Evolutionary conservation across 2,888 invertebrate genomes (phyloP), one percentile per base, ranked within the genome.

Genomic region (Oithona nana): DNA sequence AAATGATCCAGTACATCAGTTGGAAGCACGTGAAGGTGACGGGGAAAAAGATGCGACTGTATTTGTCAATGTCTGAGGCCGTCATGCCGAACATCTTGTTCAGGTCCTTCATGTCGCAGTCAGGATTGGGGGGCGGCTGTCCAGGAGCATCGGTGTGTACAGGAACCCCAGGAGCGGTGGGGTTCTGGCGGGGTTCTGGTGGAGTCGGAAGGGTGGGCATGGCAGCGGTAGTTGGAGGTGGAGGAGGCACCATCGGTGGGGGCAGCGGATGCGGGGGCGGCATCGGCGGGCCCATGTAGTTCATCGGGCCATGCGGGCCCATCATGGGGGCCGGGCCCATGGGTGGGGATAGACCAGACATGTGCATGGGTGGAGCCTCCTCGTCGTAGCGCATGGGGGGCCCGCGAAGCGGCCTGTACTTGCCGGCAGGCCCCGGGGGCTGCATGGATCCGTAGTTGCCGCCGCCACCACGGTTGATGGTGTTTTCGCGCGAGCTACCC

Each of bases 11-110:
- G 78, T 92, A 92, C 90, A 92, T 90, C 70, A 92, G 83, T 78
- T 97, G 97, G 81, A 97, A 97, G 77, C 94, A 88, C 68, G 95
- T 86, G 80, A 97, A 97, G 78, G 94, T 89, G 71, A 94, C 88
- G 63, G 97, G 97, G 76, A 98, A 98, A 71, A 94, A 86, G 76
- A 95, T 90, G 72, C 97, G 84, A 66, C 94, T 93, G 75, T 95
- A 95, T 78, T 95, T 95, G 82, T 97, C 97, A 76, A 97, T 97
- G 77, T 93, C 94, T 74, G 93, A 93, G 65, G 93, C 93, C 70
- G 90, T 90, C 75, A 90, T 86, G 75, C 74, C 83, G 81, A 75
- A 83, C 81, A 74, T 85, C 85, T 77, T 82, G 83, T 78, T 83
- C 82, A 69, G 81, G 80, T 68, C 64, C 65, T 66, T 59, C 59